phyloP scores from a whole-genome alignment of 1,140 invertebrate genomes.

The Chironomus tepperi region DNA sequence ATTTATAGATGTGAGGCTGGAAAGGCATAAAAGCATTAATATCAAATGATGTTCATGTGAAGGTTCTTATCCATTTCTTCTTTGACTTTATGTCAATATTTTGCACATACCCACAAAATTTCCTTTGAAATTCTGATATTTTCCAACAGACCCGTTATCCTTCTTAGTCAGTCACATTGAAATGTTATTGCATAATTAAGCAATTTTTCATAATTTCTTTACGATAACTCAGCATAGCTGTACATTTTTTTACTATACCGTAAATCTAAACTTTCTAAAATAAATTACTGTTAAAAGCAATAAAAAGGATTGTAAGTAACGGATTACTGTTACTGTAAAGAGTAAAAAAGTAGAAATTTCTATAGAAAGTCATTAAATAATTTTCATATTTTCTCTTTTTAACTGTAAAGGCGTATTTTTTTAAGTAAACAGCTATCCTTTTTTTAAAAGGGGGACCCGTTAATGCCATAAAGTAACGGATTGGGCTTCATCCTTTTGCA shows the following conservation, averaged over 20 bases:
- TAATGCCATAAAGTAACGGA: constrained; percentile 8
- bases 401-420: not conserved
- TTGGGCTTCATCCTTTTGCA: not conserved
- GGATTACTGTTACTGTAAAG: not conserved
- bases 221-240: not conserved
- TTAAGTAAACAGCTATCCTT: too few relatives aligned
- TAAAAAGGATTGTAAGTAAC: constrained; percentile 11
- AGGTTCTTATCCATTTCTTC: too few relatives aligned
- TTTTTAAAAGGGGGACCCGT: not conserved
- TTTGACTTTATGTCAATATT: too few relatives aligned
- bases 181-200: too few relatives aligned
- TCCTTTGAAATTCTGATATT: too few relatives aligned
- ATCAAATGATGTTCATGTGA: too few relatives aligned
- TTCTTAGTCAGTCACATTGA: too few relatives aligned
- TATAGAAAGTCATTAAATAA: not conserved
- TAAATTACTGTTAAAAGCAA: not conserved
- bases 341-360: not conserved
- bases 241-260: not conserved
- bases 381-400: not conserved
- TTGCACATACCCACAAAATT: too few relatives aligned
- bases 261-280: not conserved
- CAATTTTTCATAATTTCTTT: too few relatives aligned
- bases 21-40: too few relatives aligned
- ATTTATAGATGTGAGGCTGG: too few relatives aligned
- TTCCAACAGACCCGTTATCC: too few relatives aligned